phyloP scores from a whole-genome alignment of 2,797 vertebrate genomes.

The Propithecus perrieri region DNA sequence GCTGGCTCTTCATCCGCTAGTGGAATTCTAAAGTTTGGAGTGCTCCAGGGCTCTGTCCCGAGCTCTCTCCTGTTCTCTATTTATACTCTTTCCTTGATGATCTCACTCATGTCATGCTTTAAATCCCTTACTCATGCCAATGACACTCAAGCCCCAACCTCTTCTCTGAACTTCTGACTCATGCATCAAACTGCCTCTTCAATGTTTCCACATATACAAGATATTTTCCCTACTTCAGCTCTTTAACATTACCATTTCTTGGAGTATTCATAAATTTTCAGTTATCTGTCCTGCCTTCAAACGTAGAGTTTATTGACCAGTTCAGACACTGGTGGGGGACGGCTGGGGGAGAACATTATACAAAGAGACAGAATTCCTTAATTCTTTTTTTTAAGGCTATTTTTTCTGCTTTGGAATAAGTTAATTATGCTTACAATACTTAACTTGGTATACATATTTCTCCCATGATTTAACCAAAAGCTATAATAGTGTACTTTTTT shows the following conservation, averaged over 20 bases:
- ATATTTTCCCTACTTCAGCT: neutral
- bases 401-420: conserved; percentile 32
- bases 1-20: neutral
- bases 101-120: neutral
- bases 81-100: conserved; percentile 34
- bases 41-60: neutral
- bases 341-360: neutral
- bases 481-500: neutral
- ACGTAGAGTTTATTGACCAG: neutral
- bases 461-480: conserved; percentile 12
- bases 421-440: conserved; percentile 1
- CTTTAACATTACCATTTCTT: conserved; percentile 26
- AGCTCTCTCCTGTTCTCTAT: conserved; percentile 27
- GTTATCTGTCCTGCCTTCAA: conserved; percentile 4
- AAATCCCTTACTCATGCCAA: conserved; percentile 57
- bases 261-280: conserved; percentile 20
- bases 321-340: neutral
- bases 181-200: neutral
- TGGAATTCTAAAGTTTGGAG: neutral
- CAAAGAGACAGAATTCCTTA: neutral
- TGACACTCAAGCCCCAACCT: conserved; percentile 38
- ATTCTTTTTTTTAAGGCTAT: neutral
- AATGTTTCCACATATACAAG: neutral
- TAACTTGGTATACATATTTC: neutral
- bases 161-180: conserved; percentile 26